Evolutionary conservation across 2,888 invertebrate genomes (phyloP).

Genomic region (Parnassius mnemosyne): DNA sequence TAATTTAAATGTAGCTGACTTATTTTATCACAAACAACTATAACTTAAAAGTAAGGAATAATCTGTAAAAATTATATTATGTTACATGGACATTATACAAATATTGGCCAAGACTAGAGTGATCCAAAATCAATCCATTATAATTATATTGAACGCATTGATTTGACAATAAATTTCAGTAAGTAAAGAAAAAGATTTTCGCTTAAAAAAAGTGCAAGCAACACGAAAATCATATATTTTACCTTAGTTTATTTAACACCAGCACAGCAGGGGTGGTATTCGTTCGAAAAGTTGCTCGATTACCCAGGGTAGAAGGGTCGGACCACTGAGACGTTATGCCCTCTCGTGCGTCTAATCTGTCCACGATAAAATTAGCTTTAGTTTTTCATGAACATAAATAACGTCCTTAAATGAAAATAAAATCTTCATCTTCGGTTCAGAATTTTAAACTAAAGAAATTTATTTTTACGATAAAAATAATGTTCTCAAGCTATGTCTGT

Average conservation of each 20-base stretch:
- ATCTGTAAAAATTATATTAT: too few relatives aligned
- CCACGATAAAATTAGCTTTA: constrained; percentile 27
- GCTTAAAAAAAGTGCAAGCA: neutral
- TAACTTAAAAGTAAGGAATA: too few relatives aligned
- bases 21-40: too few relatives aligned
- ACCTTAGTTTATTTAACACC: constrained; percentile 68
- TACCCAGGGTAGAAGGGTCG: constrained; percentile 80
- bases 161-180: too few relatives aligned
- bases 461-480: neutral
- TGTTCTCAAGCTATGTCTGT: too few relatives aligned
- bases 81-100: too few relatives aligned
- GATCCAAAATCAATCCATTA: too few relatives aligned
- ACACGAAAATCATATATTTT: constrained; percentile 18
- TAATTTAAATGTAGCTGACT: too few relatives aligned
- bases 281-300: constrained; percentile 84
- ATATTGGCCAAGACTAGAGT: too few relatives aligned
- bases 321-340: constrained; percentile 82
- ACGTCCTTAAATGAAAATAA: neutral
- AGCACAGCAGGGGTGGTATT: constrained; percentile 83
- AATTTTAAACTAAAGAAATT: neutral
- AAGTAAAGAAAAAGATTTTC: too few relatives aligned
- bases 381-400: constrained; percentile 6
- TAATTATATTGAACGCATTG: too few relatives aligned
- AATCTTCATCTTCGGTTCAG: too few relatives aligned
- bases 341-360: constrained; percentile 75